These are phyloP conservation scores for Exephanes ischioxanthus DNA, from an alignment of 2,888 invertebrate genomes.

Conservation along the genomic window DNA sequence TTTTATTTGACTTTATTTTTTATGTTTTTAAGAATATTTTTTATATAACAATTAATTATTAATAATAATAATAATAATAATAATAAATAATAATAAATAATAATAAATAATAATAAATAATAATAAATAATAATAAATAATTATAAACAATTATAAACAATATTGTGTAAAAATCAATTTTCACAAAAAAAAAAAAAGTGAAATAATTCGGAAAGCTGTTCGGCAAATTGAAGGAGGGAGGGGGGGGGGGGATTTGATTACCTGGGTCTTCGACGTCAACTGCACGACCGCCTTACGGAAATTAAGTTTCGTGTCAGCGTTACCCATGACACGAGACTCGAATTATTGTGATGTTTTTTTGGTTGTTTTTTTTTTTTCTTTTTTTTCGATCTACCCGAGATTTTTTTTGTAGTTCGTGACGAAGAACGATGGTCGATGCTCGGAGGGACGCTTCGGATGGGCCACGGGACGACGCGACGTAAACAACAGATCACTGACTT, in stretches of 20 bases:
- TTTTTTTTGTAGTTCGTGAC: background rate
- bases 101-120: slow-evolving; percentile 11
- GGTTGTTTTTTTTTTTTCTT: background rate
- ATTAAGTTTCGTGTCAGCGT: slow-evolving; percentile 98
- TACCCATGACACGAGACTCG: slow-evolving; percentile 91
- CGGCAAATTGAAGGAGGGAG: no score
- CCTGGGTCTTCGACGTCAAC: slow-evolving; percentile 98
- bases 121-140: slow-evolving; percentile 20
- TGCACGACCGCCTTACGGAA: slow-evolving; percentile 99
- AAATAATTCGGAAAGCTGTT: background rate
- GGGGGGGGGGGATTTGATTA: slow-evolving; percentile 82
- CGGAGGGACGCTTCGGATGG: background rate
- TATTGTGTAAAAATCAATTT: background rate
- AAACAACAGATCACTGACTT: slow-evolving; percentile 7
- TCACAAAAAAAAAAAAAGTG: background rate
- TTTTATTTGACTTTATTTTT: no score
- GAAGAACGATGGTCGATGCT: background rate
- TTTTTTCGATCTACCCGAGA: background rate
- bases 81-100: no score
- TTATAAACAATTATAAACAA: no score
- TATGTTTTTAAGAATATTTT: no score
- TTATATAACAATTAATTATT: no score
- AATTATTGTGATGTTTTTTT: background rate
- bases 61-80: no score
- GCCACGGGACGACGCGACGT: background rate